Conservation (phyloP, 2,888 invertebrate species). For the Gnatocerus cornutus region DNA sequence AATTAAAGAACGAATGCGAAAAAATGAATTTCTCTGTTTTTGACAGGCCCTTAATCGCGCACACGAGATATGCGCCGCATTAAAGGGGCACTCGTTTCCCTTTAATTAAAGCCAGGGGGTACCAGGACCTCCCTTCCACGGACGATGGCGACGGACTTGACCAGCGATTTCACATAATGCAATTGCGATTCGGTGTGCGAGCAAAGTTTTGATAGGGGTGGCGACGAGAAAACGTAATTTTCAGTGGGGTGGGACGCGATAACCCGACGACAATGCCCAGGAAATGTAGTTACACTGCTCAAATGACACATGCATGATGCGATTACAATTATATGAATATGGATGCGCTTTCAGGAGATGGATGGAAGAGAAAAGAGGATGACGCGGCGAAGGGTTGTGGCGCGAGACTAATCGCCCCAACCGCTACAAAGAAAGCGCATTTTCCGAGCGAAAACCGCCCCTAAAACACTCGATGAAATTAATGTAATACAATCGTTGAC, state of each 20-base stretch:
- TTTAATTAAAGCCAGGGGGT: constrained; percentile 66
- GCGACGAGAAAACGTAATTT: constrained; percentile 49
- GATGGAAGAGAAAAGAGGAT: constrained; percentile 46
- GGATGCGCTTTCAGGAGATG: constrained; percentile 60
- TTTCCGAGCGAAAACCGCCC: constrained; percentile 22
- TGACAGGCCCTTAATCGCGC: constrained; percentile 73
- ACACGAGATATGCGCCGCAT: constrained; percentile 68
- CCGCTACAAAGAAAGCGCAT: constrained; percentile 23
- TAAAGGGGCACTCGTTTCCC: constrained; percentile 70
- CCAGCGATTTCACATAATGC: constrained; percentile 38
- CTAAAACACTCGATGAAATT: constrained; percentile 5
- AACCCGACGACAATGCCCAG: constrained; percentile 69
- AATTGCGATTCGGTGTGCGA: constrained; percentile 28
- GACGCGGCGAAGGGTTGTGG: constrained; percentile 38
- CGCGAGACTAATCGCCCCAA: constrained; percentile 37
- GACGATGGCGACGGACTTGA: constrained; percentile 28
- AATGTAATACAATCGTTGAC: constrained; percentile 15
- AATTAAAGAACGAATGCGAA: constrained; percentile 72
- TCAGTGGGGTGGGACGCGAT: constrained; percentile 61
- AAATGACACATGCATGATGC: constrained; percentile 71
- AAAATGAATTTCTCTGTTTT: constrained; percentile 73
- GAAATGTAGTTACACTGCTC: constrained; percentile 69
- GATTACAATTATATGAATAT: constrained; percentile 71
- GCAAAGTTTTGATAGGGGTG: constrained; percentile 47
- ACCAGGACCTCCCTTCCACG: constrained; percentile 29